Percentiles rank a stretch among this genome's conserved stretches.
Evolutionary conservation across 2,888 invertebrate genomes (phyloP).

Genomic region (Crocallis elinguaria): DNA sequence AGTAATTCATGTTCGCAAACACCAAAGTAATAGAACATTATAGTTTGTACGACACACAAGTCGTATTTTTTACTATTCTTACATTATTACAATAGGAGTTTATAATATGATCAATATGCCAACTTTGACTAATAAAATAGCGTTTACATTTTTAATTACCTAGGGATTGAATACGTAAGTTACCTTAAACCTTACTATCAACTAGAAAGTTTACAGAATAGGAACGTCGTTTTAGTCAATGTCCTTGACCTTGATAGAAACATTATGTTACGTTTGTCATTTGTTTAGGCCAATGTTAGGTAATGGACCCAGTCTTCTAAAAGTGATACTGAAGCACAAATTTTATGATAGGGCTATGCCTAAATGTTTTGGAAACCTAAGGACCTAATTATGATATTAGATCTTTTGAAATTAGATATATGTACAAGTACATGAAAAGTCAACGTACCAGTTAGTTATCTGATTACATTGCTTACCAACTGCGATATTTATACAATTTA

Average conservation of each 20-base stretch:
- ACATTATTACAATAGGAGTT: slow-evolving; percentile 29
- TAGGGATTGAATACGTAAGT: slow-evolving; percentile 33
- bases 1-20: slow-evolving; percentile 33
- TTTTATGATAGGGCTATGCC: slow-evolving; percentile 33
- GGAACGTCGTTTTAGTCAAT: slow-evolving; percentile 25
- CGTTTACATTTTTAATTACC: slow-evolving; percentile 33
- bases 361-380: slow-evolving; percentile 39
- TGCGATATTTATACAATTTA: slow-evolving; percentile 48
- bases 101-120: slow-evolving; percentile 36
- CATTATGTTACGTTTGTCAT: slow-evolving; percentile 20
- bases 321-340: slow-evolving; percentile 40
- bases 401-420: slow-evolving; percentile 42
- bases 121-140: slow-evolving; percentile 34
- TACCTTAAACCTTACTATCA: slow-evolving; percentile 29
- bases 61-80: slow-evolving; percentile 24
- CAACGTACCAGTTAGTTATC: slow-evolving; percentile 37
- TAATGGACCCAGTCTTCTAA: slow-evolving; percentile 30
- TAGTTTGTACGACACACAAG: slow-evolving; percentile 8
- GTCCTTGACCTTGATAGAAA: slow-evolving; percentile 28
- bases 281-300: slow-evolving; percentile 29
- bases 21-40: slow-evolving; percentile 5
- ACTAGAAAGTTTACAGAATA: slow-evolving; percentile 26
- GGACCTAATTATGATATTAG: slow-evolving; percentile 44
- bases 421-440: slow-evolving; percentile 23
- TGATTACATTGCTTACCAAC: slow-evolving; percentile 42